A percentile compares a stretch with the other conserved stretches of the same genome.
These are phyloP conservation scores for Ophiodon elongatus DNA, from an alignment of 2,113 vertebrate species.

Conservation along the genomic window DNA sequence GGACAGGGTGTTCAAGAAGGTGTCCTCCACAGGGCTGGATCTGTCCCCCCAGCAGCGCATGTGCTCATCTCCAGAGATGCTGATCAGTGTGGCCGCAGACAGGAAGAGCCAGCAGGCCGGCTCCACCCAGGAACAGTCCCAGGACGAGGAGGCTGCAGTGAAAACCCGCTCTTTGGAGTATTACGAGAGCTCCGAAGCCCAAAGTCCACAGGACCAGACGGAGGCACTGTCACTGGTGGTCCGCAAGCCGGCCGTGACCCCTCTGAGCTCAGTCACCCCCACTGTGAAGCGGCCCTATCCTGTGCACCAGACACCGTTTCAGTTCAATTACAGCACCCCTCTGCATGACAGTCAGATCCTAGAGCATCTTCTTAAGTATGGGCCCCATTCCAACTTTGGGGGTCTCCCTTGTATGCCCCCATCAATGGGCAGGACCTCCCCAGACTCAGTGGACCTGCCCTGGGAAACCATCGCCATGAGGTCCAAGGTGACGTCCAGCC, in stretches of 20 bases:
- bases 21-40: slow-evolving; percentile 64
- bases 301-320: slow-evolving; percentile 77
- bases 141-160: slow-evolving; percentile 63
- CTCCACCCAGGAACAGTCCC: slow-evolving; percentile 65
- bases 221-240: slow-evolving; percentile 81
- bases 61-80: slow-evolving; percentile 72
- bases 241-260: slow-evolving; percentile 77
- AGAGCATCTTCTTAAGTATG: slow-evolving; percentile 86
- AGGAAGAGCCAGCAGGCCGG: slow-evolving; percentile 66
- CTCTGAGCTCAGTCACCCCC: slow-evolving; percentile 70
- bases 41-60: slow-evolving; percentile 66
- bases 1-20: slow-evolving; percentile 88
- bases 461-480: slow-evolving; percentile 86
- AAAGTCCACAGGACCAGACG: slow-evolving; percentile 78
- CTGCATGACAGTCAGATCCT: slow-evolving; percentile 87
- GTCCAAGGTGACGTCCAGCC: slow-evolving; percentile 80
- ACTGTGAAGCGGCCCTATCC: slow-evolving; percentile 82
- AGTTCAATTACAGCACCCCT: slow-evolving; percentile 77
- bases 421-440: slow-evolving; percentile 73
- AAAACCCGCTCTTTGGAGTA: slow-evolving; percentile 74
- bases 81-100: slow-evolving; percentile 51
- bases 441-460: slow-evolving; percentile 78
- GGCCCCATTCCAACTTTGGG: slow-evolving; percentile 78
- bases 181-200: slow-evolving; percentile 77
- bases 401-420: slow-evolving; percentile 71